phyloP scores from a whole-genome alignment of 1,140 invertebrate genomes.

The Drosophila miranda region DNA sequence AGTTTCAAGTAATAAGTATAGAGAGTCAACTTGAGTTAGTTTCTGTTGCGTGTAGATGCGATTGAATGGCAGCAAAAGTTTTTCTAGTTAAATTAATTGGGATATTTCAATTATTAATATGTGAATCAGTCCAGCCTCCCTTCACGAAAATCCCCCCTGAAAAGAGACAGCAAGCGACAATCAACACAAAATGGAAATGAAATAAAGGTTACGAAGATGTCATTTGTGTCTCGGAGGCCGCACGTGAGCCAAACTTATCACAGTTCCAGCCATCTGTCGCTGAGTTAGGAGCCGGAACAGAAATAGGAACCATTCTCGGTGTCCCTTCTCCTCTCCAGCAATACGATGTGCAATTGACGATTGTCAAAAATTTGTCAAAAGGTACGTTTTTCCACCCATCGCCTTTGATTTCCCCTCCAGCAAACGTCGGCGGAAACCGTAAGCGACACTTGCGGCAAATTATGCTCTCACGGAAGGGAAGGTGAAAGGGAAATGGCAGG shows the following conservation, averaged over 20 bases:
- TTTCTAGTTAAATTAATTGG: background rate
- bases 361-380: slow-evolving; percentile 77
- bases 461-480: background rate
- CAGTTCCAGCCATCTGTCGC: slow-evolving; percentile 47
- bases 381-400: slow-evolving; percentile 34
- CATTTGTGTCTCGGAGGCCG: slow-evolving; percentile 50
- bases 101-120: slow-evolving; percentile 10
- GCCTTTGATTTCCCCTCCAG: slow-evolving; percentile 48
- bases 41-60: background rate
- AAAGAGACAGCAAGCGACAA: slow-evolving; percentile 34
- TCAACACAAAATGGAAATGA: slow-evolving; percentile 52
- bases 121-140: background rate
- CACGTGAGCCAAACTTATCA: slow-evolving; percentile 71
- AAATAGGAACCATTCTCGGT: slow-evolving; percentile 17
- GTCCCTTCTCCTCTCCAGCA: background rate
- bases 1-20: slow-evolving; percentile 6
- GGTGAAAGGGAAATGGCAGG: slow-evolving; percentile 31
- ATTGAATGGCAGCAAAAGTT: slow-evolving; percentile 13
- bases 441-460: slow-evolving; percentile 44
- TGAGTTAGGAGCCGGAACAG: slow-evolving; percentile 42
- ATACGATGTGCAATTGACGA: slow-evolving; percentile 68
- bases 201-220: slow-evolving; percentile 60
- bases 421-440: slow-evolving; percentile 1
- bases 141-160: background rate
- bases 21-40: slow-evolving; percentile 8